These are phyloP conservation scores for Etia nguti DNA, from an alignment of 2,113 vertebrate species.

Conservation along the genomic window DNA sequence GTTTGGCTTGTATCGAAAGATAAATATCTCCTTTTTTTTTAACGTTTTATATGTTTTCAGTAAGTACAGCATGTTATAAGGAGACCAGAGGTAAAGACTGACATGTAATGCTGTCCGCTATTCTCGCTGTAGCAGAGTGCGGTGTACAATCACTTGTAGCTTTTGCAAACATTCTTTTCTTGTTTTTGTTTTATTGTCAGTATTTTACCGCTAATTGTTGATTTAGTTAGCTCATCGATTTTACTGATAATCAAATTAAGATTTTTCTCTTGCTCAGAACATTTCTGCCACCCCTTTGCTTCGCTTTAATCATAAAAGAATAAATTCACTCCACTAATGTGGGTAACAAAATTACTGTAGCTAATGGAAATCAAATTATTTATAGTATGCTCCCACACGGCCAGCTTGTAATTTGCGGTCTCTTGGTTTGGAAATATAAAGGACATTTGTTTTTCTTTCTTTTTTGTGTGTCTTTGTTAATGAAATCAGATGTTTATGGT, in stretches of 20 bases:
- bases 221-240: neutral
- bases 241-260: neutral
- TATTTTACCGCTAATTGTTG: neutral
- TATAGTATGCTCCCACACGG: neutral
- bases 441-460: neutral
- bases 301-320: slow-evolving; percentile 13
- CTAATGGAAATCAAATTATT: slow-evolving; percentile 23
- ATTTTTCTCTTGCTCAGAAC: neutral
- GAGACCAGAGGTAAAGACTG: neutral
- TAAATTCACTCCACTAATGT: neutral
- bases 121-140: neutral
- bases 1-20: neutral
- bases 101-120: neutral
- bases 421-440: neutral
- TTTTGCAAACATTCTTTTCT: neutral
- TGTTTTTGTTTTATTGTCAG: neutral
- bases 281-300: neutral
- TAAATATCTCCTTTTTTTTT: neutral
- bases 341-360: neutral
- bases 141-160: neutral
- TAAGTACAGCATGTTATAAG: neutral
- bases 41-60: neutral
- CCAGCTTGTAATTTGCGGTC: neutral
- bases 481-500: neutral
- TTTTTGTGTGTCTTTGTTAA: neutral